phyloP scores from a whole-genome alignment of 2,113 vertebrate genomes.

The Nipponia nippon region DNA sequence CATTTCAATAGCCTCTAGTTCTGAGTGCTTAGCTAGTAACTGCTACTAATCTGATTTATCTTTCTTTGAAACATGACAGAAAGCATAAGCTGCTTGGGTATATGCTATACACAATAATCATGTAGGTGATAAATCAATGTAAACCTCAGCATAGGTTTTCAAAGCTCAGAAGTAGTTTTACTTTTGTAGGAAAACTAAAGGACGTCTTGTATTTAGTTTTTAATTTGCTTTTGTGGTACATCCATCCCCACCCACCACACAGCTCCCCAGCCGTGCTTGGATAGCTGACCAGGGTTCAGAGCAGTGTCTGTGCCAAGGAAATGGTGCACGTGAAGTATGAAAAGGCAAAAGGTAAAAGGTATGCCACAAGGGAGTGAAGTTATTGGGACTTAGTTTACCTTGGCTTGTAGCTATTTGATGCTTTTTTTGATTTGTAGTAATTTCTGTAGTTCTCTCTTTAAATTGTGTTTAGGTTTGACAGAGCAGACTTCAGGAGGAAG shows the following conservation, averaged over 20 bases:
- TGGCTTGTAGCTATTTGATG: background rate
- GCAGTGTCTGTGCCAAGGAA: background rate
- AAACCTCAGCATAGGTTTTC: background rate
- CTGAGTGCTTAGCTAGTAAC: background rate
- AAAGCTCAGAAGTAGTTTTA: background rate
- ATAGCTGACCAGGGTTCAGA: background rate
- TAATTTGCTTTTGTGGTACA: background rate
- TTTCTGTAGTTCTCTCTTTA: background rate
- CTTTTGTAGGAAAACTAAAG: background rate
- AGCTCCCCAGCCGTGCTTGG: background rate
- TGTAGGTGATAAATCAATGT: background rate
- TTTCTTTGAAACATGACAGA: background rate
- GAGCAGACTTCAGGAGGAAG: background rate
- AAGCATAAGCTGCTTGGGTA: background rate
- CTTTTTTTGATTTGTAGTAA: background rate
- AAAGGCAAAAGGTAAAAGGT: background rate
- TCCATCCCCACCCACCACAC: background rate
- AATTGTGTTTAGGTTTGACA: background rate
- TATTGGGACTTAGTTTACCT: background rate
- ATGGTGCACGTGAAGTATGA: background rate
- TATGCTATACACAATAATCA: background rate
- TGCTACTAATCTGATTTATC: conserved; percentile 16
- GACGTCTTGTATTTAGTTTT: background rate
- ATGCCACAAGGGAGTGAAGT: background rate
- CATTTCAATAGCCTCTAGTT: background rate